A percentile compares a stretch with the other conserved stretches of the same genome.
phyloP scores from a whole-genome alignment of 2,113 vertebrate genomes.

The Ariopsis seemanni region DNA sequence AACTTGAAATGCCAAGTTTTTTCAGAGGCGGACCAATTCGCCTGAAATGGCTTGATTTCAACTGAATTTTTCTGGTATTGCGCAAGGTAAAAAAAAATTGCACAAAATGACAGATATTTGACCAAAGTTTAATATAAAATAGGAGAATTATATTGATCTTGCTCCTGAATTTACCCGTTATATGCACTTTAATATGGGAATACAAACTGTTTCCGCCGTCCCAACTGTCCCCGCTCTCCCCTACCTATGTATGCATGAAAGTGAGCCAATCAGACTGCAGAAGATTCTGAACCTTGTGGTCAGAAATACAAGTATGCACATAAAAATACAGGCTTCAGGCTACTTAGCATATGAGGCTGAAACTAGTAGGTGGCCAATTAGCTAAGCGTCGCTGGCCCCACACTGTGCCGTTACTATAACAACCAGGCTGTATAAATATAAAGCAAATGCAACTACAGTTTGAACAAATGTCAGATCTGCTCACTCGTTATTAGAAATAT shows the following conservation, averaged over 20 bases:
- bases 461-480: constrained; percentile 5
- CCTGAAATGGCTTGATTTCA: no score
- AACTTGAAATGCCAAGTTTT: no score
- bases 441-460: background rate
- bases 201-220: no score
- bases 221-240: no score
- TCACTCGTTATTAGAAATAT: constrained; percentile 4
- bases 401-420: background rate
- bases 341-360: background rate
- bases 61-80: no score
- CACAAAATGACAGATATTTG: no score
- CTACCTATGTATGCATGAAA: background rate
- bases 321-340: background rate
- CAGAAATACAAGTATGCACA: background rate
- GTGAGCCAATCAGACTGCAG: background rate
- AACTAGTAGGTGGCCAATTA: constrained; percentile 9
- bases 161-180: no score
- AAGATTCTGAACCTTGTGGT: background rate
- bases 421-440: constrained; percentile 9
- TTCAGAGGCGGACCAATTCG: no score
- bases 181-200: no score
- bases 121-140: no score
- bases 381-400: background rate
- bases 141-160: no score
- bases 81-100: no score